A percentile compares a stretch with the other conserved stretches of the same genome.
Conservation (phyloP, 2,797 vertebrate genomes). For the Hyperoplus lanceolatus region DNA sequence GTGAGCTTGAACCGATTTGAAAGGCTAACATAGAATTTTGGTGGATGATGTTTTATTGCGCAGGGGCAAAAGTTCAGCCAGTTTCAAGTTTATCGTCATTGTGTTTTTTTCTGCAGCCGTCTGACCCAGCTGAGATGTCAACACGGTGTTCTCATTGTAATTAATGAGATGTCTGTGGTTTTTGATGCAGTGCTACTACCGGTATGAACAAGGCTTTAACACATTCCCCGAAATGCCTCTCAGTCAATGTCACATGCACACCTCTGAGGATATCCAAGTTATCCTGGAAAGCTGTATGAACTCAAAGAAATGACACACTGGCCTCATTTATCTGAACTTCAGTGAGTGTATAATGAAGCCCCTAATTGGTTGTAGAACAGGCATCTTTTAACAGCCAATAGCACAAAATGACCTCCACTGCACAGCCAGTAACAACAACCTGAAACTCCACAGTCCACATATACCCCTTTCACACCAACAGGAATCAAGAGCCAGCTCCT, state of each 20-base stretch:
- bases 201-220: slow-evolving; percentile 10
- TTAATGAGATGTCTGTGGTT: slow-evolving; percentile 6
- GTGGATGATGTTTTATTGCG: neutral
- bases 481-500: too few species aligned
- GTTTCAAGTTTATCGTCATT: neutral
- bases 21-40: neutral
- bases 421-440: slow-evolving; percentile 39
- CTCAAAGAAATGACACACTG: slow-evolving; percentile 68
- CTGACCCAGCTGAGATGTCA: neutral
- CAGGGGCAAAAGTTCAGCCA: neutral
- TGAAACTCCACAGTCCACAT: slow-evolving; percentile 16
- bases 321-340: slow-evolving; percentile 70
- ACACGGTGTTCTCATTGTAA: neutral
- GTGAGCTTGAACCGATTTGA: neutral
- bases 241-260: slow-evolving; percentile 37
- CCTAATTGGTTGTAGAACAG: slow-evolving; percentile 58
- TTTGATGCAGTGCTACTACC: slow-evolving; percentile 6
- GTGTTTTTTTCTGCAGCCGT: neutral
- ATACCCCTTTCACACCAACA: too few species aligned
- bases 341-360: slow-evolving; percentile 53
- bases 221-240: slow-evolving; percentile 24
- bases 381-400: slow-evolving; percentile 49
- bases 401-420: slow-evolving; percentile 60
- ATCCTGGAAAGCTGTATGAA: slow-evolving; percentile 64
- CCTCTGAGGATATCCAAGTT: slow-evolving; percentile 46